phyloP scores from a whole-genome alignment of 2,113 vertebrate genomes.

The zebrafish (Danio rerio) region DNA sequence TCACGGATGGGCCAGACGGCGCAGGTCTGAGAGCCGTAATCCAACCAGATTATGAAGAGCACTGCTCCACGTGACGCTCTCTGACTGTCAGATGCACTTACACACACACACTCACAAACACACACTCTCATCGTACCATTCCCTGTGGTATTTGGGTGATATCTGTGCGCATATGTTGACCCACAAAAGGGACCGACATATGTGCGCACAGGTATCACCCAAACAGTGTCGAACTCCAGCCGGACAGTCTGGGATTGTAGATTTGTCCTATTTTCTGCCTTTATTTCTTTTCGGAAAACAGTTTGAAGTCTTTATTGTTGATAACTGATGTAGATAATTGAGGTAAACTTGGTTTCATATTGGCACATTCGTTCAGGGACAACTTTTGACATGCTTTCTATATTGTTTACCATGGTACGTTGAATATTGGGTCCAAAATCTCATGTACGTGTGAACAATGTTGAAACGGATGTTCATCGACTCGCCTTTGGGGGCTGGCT shows the following conservation, averaged over 20 bases:
- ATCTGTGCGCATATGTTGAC: neutral
- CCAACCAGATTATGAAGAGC: conserved; percentile 70
- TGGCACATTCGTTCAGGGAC: no score
- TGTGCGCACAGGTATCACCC: neutral
- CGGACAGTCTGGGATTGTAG: neutral
- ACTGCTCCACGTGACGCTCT: conserved; percentile 57
- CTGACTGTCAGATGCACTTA: conserved; percentile 18
- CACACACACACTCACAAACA: neutral
- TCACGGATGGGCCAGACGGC: conserved; percentile 63
- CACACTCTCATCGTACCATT: conserved; percentile 1
- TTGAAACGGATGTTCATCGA: no score
- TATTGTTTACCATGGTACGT: no score
- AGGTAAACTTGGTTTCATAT: no score
- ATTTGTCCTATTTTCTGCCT: neutral
- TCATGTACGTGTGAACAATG: no score
- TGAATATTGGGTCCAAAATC: no score
- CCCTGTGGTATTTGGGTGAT: neutral
- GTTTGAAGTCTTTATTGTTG: no score
- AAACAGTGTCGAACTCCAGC: neutral
- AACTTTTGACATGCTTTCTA: no score
- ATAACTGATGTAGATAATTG: no score
- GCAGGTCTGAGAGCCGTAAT: conserved; percentile 68
- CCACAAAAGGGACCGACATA: conserved; percentile 6
- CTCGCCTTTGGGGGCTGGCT: no score
- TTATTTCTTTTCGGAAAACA: no score